Evolutionary conservation across 2,113 vertebrate species (phyloP).

Genomic region (Apodemus speciosus): DNA sequence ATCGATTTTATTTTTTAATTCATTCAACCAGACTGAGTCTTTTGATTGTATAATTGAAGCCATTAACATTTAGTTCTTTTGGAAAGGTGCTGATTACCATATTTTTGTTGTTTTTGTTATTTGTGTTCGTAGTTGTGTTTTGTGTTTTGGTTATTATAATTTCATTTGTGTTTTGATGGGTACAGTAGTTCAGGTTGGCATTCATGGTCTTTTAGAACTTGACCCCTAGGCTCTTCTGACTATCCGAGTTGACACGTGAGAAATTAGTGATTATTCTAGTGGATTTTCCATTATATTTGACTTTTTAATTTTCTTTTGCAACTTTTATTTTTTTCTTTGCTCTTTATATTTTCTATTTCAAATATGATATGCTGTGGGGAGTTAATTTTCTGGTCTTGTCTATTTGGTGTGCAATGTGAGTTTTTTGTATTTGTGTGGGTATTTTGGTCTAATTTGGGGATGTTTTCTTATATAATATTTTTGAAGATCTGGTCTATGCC

Average conservation of each 20-base stretch:
- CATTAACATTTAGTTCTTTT: not conserved
- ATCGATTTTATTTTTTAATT: not conserved
- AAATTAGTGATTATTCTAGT: not conserved
- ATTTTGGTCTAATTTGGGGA: not conserved
- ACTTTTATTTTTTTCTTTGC: not conserved
- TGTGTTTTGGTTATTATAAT: not conserved
- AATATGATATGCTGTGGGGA: not conserved
- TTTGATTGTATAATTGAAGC: not conserved
- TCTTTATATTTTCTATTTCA: not conserved
- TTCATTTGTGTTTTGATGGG: not conserved
- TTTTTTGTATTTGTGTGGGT: not conserved
- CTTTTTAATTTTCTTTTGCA: not conserved
- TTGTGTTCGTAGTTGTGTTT: not conserved
- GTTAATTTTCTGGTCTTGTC: not conserved
- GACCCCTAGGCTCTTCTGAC: not conserved
- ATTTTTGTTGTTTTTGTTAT: not conserved
- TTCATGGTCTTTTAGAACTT: not conserved
- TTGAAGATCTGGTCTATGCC: not conserved
- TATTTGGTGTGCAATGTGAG: not conserved
- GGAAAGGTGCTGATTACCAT: not conserved
- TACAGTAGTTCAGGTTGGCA: not conserved
- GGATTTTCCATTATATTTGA: not conserved
- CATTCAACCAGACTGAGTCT: too few species aligned
- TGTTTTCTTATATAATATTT: not conserved
- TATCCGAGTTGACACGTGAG: not conserved